Conservation (phyloP, 2,888 invertebrate genomes). For the Vanessa cardui region DNA sequence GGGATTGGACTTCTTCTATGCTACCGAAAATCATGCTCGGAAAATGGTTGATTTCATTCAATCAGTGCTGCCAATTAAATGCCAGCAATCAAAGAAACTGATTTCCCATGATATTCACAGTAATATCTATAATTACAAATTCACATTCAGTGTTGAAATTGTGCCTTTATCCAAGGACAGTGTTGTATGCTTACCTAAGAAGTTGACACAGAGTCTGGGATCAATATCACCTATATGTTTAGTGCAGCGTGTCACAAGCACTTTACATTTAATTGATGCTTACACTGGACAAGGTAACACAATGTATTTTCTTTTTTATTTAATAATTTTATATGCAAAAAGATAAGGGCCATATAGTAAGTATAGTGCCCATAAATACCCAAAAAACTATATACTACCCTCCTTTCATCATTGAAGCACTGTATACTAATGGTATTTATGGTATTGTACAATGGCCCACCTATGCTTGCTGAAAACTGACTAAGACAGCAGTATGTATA, state of each 20-base stretch:
- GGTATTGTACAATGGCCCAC: no score
- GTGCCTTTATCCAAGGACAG: slow-evolving; percentile 98
- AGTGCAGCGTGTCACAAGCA: slow-evolving; percentile 93
- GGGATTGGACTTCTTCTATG: slow-evolving; percentile 97
- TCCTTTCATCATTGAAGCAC: background rate
- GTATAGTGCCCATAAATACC: no score
- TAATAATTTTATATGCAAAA: no score
- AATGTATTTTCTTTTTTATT: background rate
- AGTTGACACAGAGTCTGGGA: slow-evolving; percentile 92
- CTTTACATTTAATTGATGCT: slow-evolving; percentile 97
- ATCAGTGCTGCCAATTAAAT: slow-evolving; percentile 93
- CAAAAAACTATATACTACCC: no score
- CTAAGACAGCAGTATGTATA: no score
- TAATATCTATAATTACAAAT: slow-evolving; percentile 98
- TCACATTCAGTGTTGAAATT: slow-evolving; percentile 96
- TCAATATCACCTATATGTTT: slow-evolving; percentile 94
- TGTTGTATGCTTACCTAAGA: slow-evolving; percentile 93
- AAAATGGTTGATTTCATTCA: slow-evolving; percentile 97
- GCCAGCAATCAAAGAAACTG: slow-evolving; percentile 95
- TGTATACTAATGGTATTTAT: no score
- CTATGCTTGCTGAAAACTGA: no score
- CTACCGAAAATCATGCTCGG: slow-evolving; percentile 93
- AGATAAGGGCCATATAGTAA: no score
- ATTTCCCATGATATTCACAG: slow-evolving; percentile 99
- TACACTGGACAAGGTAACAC: slow-evolving; percentile 89